A percentile compares a stretch with the other conserved stretches of the same genome.
These are phyloP conservation scores for Pogonognathellus flavescens DNA, from an alignment of 1,140 invertebrate species.

Conservation along the genomic window DNA sequence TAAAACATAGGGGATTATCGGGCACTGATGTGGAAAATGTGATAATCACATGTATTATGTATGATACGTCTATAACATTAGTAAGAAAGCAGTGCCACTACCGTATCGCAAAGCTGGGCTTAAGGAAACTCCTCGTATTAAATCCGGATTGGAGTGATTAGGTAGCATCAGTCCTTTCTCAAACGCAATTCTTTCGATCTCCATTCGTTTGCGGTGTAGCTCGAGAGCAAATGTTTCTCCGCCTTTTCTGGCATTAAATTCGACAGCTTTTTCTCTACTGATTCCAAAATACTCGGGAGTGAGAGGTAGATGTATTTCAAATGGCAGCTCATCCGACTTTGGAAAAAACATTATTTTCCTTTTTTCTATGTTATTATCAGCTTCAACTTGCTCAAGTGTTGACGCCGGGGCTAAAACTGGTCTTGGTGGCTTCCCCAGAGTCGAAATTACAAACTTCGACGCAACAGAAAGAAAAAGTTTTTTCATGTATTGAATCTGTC, in stretches of 20 bases:
- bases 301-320: slow-evolving; percentile 66
- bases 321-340: slow-evolving; percentile 20
- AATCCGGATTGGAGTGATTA: slow-evolving; percentile 79
- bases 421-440: slow-evolving; percentile 69
- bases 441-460: slow-evolving; percentile 63
- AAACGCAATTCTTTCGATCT: slow-evolving; percentile 76
- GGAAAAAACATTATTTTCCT: slow-evolving; percentile 51
- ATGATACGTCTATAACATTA: too few relatives aligned
- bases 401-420: slow-evolving; percentile 28
- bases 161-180: slow-evolving; percentile 71
- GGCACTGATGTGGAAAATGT: too few relatives aligned
- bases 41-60: background rate
- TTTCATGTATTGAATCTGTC: background rate
- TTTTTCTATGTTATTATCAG: background rate
- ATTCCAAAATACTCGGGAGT: slow-evolving; percentile 76
- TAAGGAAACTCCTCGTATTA: slow-evolving; percentile 76
- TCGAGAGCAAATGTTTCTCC: slow-evolving; percentile 79
- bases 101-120: slow-evolving; percentile 79
- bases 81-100: too few relatives aligned
- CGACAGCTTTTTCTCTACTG: slow-evolving; percentile 71
- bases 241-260: slow-evolving; percentile 74
- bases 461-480: background rate
- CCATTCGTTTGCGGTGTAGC: slow-evolving; percentile 73
- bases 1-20: too few relatives aligned
- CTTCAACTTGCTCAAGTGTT: background rate